Base-by-base conservation (phyloP, 2,888 invertebrate species). In the Drosophila mimica region DNA sequence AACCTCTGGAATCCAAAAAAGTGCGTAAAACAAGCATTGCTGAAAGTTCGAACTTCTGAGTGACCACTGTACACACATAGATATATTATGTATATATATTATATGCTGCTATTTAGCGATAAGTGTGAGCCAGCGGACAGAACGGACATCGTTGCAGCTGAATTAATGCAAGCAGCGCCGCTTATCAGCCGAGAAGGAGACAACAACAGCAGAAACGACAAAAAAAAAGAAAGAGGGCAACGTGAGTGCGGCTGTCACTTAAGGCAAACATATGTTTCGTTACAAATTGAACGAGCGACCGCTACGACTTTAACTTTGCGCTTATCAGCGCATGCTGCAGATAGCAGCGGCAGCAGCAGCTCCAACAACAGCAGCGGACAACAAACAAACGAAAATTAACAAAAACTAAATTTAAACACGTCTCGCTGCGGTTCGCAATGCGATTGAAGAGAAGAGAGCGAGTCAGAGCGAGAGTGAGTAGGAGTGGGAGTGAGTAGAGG, bases 341-440 rank as follows among this genome's bases (percentile, higher is more conserved):
- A 70, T 71, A 83, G 52, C 64, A 68, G 36, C 56, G 62, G 25
- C 53, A 69, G 48, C 51, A 62, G 64, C 75, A 73, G 46, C 63
- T 25, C 25, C 25, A 69, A 65, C 51, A 69, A 62, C 60, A 34
- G 49, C 28, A 67, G 13, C 31, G 72, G 66, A 67, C 80, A 78
- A 76, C 82, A 83, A 86, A 82, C 82, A 79, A 81, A 84, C 75
- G 84, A 84, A 85, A 86, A 86, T 86, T 86, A 86, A 86, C 87
- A 73, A 81, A 86, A 85, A 83, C 85, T 85, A 83, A 83, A 87
- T 87, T 86, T 86, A 84, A 86, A 78, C 85, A 87, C 87, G 85
- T 87, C 87, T 86, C 81, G 74, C 62, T 87, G 85, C 49, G 84
- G 85, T 70, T 49, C 56, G 54, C 67, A 68, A 43, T 57, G 66